Percentiles rank a stretch among this genome's conserved stretches.
Conservation (phyloP, 1,140 invertebrate genomes). For the Anastatus disparis region DNA sequence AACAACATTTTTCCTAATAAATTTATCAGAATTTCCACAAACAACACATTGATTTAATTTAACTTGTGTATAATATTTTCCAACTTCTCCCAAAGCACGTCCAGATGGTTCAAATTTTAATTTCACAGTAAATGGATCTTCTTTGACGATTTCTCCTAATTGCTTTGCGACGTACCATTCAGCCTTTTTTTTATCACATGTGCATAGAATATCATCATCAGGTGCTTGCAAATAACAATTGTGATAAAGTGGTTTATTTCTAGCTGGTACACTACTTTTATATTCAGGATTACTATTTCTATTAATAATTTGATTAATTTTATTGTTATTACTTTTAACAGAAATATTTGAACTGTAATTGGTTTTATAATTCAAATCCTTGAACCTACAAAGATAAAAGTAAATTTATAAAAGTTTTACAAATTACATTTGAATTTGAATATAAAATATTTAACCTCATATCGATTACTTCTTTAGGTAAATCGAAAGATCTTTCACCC, state of each 20-base stretch:
- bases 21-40: conserved; percentile 77
- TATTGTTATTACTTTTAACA: conserved; percentile 26
- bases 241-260: conserved; percentile 79
- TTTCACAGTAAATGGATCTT: conserved; percentile 80
- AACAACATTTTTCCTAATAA: conserved; percentile 84
- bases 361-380: conserved; percentile 34
- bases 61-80: conserved; percentile 77
- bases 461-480: conserved; percentile 55
- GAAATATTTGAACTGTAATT: conserved; percentile 36
- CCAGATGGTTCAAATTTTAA: conserved; percentile 86
- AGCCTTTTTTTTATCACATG: conserved; percentile 84
- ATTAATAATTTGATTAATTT: conserved; percentile 40
- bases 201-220: conserved; percentile 82
- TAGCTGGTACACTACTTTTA: conserved; percentile 59
- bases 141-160: conserved; percentile 71
- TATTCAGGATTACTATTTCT: conserved; percentile 35
- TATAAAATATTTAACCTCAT: conserved; percentile 49
- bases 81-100: conserved; percentile 75
- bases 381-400: conserved; percentile 49
- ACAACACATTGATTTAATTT: conserved; percentile 89
- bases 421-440: conserved; percentile 7
- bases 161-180: conserved; percentile 81
- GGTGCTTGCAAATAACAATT: conserved; percentile 84
- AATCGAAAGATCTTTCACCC: conserved; percentile 49
- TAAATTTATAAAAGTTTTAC: conserved; percentile 3